Base-by-base conservation (phyloP, 2,797 vertebrate species). In the Gobionotothen gibberifrons region DNA sequence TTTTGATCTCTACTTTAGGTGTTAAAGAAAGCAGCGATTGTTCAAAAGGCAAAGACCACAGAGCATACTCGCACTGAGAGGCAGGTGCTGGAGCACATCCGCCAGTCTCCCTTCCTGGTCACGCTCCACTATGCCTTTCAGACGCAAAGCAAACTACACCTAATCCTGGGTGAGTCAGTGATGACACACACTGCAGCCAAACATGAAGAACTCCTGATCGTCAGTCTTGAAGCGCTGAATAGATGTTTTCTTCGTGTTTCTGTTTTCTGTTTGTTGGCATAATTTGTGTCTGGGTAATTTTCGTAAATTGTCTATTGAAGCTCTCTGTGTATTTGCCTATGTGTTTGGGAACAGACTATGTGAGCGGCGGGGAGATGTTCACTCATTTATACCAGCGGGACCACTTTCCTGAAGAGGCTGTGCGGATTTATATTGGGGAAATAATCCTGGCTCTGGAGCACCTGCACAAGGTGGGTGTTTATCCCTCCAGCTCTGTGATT, bases 111-210 rank as follows among this genome's bases (percentile, higher is more conserved):
- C 29, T 98, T 98, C 91, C 93, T 98, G 78, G 97, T 98, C 84
- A 98, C 97, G 0, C 95, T 98, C 67, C 97, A 98, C 90, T 98
- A 98, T 1, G 97, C 97, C 89, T 98, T 98, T 90, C 97, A 98
- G 93, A 98, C 97, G 0, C 96, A 98, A 17, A 96, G 96, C 90
- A 98, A 98, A 76, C 95, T 98, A 36, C 97, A 98, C 74, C 96
- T 98, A 70, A 98, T 98, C 87, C 91, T 98, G 63, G 97, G 97
- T 98, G 90, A 92, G 94, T 73, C 55, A 43, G 32, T 36, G 32
- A 36, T 36, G 32, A 36, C 32, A 36, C 32, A 36, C 32, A 36
- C 32, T 6, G 4, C 16, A 55, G 13, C 52, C 36, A 66, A 46
- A 76, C 36, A n/a, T 22, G 29, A 5, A 39, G 14, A 47, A 22